phyloP scores from a whole-genome alignment of 2,888 invertebrate genomes.

The Cephus rjabovi region DNA sequence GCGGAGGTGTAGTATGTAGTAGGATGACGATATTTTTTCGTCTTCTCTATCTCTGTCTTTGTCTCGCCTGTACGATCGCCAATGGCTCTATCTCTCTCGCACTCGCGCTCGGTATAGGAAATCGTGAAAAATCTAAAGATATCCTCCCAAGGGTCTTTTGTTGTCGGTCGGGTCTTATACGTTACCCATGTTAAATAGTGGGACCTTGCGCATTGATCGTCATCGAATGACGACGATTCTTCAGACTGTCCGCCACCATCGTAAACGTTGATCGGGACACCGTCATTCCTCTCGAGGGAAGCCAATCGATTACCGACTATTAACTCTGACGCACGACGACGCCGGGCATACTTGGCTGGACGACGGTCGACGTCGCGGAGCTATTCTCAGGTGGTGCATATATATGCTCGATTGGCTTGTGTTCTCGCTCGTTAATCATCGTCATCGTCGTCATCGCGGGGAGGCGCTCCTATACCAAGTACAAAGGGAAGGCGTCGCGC shows the following conservation, averaged over 20 bases:
- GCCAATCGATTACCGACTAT: not conserved
- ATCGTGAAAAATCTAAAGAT: not conserved
- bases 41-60: not conserved
- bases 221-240: not conserved
- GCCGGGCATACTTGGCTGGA: not conserved
- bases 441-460: conserved; percentile 31
- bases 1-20: too few species aligned
- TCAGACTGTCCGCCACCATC: not conserved
- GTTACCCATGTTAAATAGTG: not conserved
- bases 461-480: conserved; percentile 15
- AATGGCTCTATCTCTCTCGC: not conserved
- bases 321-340: not conserved
- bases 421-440: conserved; percentile 24
- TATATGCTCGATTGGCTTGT: not conserved
- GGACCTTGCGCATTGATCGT: not conserved
- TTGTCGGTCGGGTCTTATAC: not conserved
- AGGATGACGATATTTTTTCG: too few species aligned
- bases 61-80: not conserved
- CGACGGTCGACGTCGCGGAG: not conserved
- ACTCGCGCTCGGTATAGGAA: not conserved
- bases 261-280: not conserved
- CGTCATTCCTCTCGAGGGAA: not conserved
- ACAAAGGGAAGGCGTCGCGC: conserved; percentile 16
- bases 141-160: not conserved
- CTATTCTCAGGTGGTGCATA: not conserved